Evolutionary conservation across 1,140 invertebrate species (phyloP).

Genomic region (Nymphalis io): DNA sequence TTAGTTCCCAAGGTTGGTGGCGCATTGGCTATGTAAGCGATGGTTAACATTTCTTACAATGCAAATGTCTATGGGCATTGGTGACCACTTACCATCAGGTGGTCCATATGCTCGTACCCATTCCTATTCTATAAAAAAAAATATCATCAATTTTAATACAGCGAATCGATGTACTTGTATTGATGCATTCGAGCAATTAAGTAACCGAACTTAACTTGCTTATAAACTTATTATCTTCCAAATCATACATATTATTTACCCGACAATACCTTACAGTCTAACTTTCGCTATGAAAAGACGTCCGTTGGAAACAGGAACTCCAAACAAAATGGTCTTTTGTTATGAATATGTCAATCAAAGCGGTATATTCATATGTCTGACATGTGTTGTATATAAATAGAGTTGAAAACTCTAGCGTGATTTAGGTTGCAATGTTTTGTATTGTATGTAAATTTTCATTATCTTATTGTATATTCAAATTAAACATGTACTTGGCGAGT

Average conservation of each 20-base stretch:
- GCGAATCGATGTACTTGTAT: too few relatives aligned
- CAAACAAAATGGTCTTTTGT: constrained; percentile 5
- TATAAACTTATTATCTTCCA: background rate
- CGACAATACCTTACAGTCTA: background rate
- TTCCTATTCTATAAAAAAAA: too few relatives aligned
- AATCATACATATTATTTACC: background rate
- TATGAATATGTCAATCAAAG: constrained; percentile 8
- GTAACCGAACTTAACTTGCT: background rate
- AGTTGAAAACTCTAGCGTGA: constrained; percentile 11
- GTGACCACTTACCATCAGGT: too few relatives aligned
- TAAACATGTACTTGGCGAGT: too few relatives aligned
- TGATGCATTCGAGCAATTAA: too few relatives aligned
- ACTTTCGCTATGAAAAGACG: background rate
- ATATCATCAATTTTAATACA: too few relatives aligned
- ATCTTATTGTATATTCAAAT: constrained; percentile 2
- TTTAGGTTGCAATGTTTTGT: constrained; percentile 9
- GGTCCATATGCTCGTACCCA: too few relatives aligned
- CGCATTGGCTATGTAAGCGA: too few relatives aligned
- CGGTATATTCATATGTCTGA: background rate
- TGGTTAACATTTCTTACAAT: too few relatives aligned
- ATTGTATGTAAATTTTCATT: constrained; percentile 14
- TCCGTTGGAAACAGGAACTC: background rate
- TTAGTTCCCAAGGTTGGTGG: too few relatives aligned
- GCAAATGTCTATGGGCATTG: too few relatives aligned
- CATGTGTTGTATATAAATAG: constrained; percentile 2